Percentiles rank a stretch among this genome's conserved stretches.
Conservation (phyloP, 1,140 invertebrate species). For the Tetragnatha versicolor region DNA sequence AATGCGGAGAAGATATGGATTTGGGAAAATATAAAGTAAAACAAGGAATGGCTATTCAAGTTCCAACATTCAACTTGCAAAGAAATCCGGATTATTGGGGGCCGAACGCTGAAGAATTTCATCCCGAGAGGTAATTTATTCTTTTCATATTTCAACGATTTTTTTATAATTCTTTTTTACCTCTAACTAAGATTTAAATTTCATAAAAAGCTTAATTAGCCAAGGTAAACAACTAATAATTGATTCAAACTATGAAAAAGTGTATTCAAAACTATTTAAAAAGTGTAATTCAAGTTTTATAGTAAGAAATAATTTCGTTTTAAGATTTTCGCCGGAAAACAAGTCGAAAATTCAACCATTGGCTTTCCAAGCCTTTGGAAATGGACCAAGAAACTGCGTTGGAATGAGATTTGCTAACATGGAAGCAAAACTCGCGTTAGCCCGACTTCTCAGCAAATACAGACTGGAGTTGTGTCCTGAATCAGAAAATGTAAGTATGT, state of each 20-base stretch:
- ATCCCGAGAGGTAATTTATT: neutral
- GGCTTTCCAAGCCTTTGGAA: constrained; percentile 6
- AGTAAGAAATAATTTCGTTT: neutral
- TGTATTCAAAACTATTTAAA: neutral
- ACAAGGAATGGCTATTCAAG: neutral
- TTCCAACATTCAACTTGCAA: neutral
- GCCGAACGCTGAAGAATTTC: neutral
- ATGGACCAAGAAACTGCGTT: constrained; percentile 6
- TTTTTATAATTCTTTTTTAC: neutral
- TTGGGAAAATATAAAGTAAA: neutral
- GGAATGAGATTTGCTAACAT: constrained; percentile 30
- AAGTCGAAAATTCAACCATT: constrained; percentile 13
- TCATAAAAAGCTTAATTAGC: neutral
- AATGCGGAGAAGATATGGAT: neutral
- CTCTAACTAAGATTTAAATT: neutral
- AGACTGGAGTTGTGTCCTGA: neutral
- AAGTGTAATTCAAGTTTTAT: neutral
- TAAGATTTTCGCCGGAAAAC: constrained; percentile 24
- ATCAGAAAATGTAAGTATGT: constrained; percentile 12
- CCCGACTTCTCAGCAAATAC: constrained; percentile 13
- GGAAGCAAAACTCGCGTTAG: constrained; percentile 24
- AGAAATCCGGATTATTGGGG: constrained; percentile 10
- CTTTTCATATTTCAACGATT: neutral
- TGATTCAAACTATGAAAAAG: neutral
- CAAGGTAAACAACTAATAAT: neutral